phyloP scores from a whole-genome alignment of 2,113 vertebrate species.

The Zingel zingel region DNA sequence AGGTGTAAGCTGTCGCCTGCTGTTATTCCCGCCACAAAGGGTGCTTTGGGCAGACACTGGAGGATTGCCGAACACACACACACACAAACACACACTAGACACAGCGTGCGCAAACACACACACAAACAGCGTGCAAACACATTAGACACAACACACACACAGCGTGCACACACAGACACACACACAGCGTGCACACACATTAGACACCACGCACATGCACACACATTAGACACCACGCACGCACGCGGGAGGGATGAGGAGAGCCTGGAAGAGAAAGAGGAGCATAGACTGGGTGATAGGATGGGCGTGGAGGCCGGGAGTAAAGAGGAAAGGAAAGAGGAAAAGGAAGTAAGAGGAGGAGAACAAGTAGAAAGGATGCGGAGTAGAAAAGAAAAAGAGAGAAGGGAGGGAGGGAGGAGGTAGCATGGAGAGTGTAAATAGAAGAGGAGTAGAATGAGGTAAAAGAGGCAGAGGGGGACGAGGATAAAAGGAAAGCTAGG shows the following conservation, averaged over 20 bases:
- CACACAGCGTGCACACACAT: conserved; percentile 7
- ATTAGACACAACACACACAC: conserved; percentile 16
- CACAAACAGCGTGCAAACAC: neutral
- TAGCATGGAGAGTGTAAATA: no score
- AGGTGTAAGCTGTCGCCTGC: conserved; percentile 69
- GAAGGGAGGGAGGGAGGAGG: neutral
- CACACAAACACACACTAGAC: conserved; percentile 5
- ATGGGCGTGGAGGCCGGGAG: neutral
- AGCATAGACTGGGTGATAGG: no score
- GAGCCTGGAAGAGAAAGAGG: neutral
- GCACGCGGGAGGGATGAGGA: neutral
- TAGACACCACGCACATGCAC: conserved; percentile 20
- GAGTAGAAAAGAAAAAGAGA: neutral
- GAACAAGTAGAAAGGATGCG: neutral
- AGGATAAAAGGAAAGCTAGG: neutral
- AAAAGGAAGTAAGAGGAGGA: neutral
- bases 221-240: conserved; percentile 18
- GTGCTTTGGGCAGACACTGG: conserved; percentile 86
- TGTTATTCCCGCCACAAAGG: conserved; percentile 84
- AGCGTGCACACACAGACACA: conserved; percentile 3
- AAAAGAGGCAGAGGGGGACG: neutral
- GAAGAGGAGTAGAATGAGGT: neutral
- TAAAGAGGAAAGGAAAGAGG: no score
- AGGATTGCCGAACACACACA: conserved; percentile 53
- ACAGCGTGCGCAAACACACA: neutral